Evolutionary conservation across 1,140 invertebrate species (phyloP), one percentile per base, ranked within the genome.

Genomic region (Holotrichia oblita): DNA sequence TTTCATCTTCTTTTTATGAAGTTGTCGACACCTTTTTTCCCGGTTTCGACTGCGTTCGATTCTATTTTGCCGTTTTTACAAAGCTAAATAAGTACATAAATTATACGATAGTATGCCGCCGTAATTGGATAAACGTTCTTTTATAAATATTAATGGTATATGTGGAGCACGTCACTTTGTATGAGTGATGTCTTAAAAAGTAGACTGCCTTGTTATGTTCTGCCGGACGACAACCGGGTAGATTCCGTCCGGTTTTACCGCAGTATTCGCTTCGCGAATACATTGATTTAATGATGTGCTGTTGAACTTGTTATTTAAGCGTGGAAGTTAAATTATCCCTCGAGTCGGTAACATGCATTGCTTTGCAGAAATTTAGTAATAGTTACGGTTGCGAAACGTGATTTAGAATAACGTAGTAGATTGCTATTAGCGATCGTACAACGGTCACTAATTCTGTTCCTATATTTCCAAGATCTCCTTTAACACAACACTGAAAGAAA

Each of bases 61-160:
- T 77, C 40, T 77, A 59, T 77, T 40, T 17, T 77, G 34, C 42
- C 14, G 44, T 34, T 55, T 40, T 12, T 64, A 77, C 61, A 6
- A 69, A 34, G n/a, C n/a, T 61, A 77, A 17, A 64, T 77, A 64
- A 77, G 76, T 77, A 77, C 44, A 77, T 77, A 55, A 77, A 59
- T 77, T 61, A 77, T 64, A 14, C 55, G 27, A 77, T 40, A 34
- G 76, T 77, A 77, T 69, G 61, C 61, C 14, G 76, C 76, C 76
- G 55, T 59, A 77, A 64, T 77, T 61, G 76, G 48, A 77, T 77
- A 77, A 77, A 74, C 73, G 44, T 59, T 77, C 48, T 77, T 77
- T 77, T 59, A 77, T 77, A 77, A 77, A 77, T 77, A 77, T 77
- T 77, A 77, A 77, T 77, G 44, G 55, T 64, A 74, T 74, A 74